Evolutionary conservation across 2,113 vertebrate genomes (phyloP).

Genomic region (Oreochromis aureus): DNA sequence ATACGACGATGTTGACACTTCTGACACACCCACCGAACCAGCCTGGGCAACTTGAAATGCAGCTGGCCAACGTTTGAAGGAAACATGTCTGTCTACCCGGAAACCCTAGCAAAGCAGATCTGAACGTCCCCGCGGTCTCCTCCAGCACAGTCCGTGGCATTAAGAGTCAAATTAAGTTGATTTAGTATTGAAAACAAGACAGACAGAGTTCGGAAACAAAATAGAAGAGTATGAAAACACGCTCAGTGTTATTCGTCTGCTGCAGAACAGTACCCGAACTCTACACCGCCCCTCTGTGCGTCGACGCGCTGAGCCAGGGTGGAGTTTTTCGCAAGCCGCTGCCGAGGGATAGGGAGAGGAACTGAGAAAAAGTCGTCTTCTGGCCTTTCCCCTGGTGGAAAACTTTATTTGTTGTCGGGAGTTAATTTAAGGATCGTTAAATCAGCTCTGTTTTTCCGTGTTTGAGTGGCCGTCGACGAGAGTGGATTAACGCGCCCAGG

Average conservation of each 20-base stretch:
- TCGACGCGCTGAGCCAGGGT: slow-evolving; percentile 29
- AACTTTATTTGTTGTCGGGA: background rate
- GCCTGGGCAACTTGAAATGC: background rate
- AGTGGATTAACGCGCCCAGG: slow-evolving; percentile 27
- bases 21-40: background rate
- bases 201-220: background rate
- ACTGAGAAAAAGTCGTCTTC: slow-evolving; percentile 23
- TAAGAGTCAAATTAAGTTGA: background rate
- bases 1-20: background rate
- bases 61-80: background rate
- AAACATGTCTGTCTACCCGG: background rate
- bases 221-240: background rate
- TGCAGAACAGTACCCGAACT: background rate
- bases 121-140: background rate
- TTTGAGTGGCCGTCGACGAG: background rate
- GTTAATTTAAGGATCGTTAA: background rate
- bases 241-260: background rate
- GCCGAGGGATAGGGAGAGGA: slow-evolving; percentile 48
- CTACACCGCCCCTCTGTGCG: slow-evolving; percentile 19
- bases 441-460: background rate
- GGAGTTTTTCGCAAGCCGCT: slow-evolving; percentile 30
- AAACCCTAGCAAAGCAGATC: background rate
- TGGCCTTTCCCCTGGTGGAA: slow-evolving; percentile 13
- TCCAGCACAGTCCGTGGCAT: background rate
- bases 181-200: background rate